Base-by-base conservation (phyloP, 2,888 invertebrate genomes). In the Mamestra brassicae region DNA sequence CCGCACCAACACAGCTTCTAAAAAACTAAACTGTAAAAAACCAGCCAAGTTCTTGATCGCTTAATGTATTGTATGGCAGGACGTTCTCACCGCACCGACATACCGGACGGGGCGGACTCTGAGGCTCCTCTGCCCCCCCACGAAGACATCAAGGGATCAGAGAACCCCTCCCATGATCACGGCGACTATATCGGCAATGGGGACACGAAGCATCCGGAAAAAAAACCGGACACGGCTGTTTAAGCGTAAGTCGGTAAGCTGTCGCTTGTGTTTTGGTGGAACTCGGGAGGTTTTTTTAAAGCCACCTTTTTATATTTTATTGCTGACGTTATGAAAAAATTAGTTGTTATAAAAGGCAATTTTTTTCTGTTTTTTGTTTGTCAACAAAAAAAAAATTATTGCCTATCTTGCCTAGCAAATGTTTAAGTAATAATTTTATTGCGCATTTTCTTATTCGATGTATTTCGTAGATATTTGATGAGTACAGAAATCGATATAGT, bases 41-140 rank as follows among this genome's bases (percentile, higher is more conserved):
- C 7, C 13, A 72, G 68, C 52, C 61, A 68, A 88, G 93, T 93
- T 95, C 97, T 97, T 97, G 97, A 96, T 96, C 96, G 96, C 94
- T 94, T 90, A 91, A 91, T 89, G 83, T 92, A 87, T 93, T 94
- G 92, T 96, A 92, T 96, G 97, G 92, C 97, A 97, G 97, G 97
- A 91, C 97, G 97, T 86, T 97, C 97, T 71, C 96, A 97, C 87
- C 97, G 97, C 91, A 97, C 97, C 81, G 97, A 97, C 91, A 96
- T 97, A 87, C 97, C 97, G 66, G 97, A 97, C 90, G 97, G 97
- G 67, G 97, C 95, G 83, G 97, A 97, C 85, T 97, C 97, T 76
- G 97, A 97, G 87, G 97, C 97, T 80, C 97, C 97, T 57, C 95
- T 97, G 15, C 97, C 97, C 60, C 94, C 97, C 42, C 97, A 97